Evolutionary conservation across 2,113 vertebrate species (phyloP), one percentile per base, ranked within the genome.

Genomic region (Cygnus buccinator): DNA sequence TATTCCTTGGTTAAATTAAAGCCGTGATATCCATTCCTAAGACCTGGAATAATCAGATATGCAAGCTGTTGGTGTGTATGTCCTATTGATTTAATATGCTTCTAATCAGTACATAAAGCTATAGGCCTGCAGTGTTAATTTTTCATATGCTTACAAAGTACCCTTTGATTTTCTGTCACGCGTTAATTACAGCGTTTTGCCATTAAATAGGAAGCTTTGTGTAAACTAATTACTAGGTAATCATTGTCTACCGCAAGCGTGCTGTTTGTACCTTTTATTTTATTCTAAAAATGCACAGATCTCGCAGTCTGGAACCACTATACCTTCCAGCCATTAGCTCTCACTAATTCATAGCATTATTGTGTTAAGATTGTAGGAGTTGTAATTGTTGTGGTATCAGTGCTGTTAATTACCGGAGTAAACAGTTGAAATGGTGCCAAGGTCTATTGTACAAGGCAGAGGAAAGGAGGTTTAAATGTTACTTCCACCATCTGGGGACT

Each of bases 171-270:
- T 99, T 99, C 99, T 99, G 99, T 99, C 99, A 99, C 98, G 98
- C 98, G 98, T 99, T 99, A 99, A 99, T 99, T 99, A 99, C 99
- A 98, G 98, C 97, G 97, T 99, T 99, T 99, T 99, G 98, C 99
- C 98, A 99, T 99, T 99, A 99, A 99, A 99, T 99, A 98, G 98
- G 98, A 98, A 99, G 99, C 99, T 99, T 99, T 99, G 98, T 99
- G 98, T 99, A 99, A 99, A 99, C 99, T 99, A 99, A 99, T 99
- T 99, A 99, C 98, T 98, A 98, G 98, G 98, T 99, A 99, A 99
- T 99, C 99, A 99, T 99, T 98, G 98, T 98, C 98, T 98, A 98
- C 98, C 98, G 97, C 98, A 97, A 99, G 98, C 98, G 98, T 98
- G 98, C 98, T 98, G 98, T 98, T 98, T 98, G 98, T 99, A 98